Conservation (phyloP, 2,888 invertebrate genomes). For the Thysanoteuthis rhombus region DNA sequence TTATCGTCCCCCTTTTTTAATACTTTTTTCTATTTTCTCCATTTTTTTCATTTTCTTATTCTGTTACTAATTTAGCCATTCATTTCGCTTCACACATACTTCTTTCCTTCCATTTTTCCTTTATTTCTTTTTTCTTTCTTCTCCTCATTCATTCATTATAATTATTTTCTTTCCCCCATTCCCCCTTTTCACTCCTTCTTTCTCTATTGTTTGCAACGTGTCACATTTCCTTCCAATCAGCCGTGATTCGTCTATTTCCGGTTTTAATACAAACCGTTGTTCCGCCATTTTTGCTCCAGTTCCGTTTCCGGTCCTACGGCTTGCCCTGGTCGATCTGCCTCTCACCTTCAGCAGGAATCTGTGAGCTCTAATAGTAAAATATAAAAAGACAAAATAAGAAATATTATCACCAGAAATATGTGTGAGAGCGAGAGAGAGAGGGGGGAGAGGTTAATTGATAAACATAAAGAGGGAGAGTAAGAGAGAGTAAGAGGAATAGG, state of each 20-base stretch:
- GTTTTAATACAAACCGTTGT: background rate
- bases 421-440: background rate
- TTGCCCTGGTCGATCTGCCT: background rate
- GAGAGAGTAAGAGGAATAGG: background rate
- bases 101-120: background rate
- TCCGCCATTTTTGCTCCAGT: background rate
- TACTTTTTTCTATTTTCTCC: no score
- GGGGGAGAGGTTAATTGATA: background rate
- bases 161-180: background rate
- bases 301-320: background rate
- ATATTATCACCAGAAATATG: background rate
- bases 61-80: background rate
- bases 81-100: background rate
- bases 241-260: background rate
- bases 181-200: no score
- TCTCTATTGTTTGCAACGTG: background rate
- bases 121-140: background rate
- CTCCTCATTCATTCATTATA: background rate
- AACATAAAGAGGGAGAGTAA: background rate
- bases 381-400: background rate
- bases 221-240: conserved; percentile 12
- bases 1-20: background rate
- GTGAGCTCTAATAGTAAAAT: background rate
- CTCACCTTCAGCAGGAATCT: background rate
- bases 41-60: background rate